phyloP scores from a whole-genome alignment of 2,888 invertebrate species.

The Epirrhoe tristata region DNA sequence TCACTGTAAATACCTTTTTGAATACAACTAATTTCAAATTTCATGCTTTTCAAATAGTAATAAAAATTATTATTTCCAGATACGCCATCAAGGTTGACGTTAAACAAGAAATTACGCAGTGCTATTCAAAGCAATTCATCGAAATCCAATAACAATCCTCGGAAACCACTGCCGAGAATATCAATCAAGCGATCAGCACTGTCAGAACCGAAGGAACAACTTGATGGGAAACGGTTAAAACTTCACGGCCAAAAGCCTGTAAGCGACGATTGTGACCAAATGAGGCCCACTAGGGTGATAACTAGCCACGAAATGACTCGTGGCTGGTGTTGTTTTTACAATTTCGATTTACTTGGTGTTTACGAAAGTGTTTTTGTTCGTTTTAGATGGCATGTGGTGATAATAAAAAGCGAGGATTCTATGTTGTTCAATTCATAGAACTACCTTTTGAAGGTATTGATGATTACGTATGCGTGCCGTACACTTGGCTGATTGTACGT shows the following conservation, averaged over 20 bases:
- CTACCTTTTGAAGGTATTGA: too few species aligned
- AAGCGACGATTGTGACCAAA: too few species aligned
- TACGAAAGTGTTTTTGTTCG: constrained; percentile 5
- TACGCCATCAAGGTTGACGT: constrained; percentile 1
- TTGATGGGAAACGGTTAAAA: constrained; percentile 1
- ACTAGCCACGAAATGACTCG: too few species aligned
- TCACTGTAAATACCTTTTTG: not conserved
- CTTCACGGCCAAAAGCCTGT: too few species aligned
- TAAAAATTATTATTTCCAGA: constrained; percentile 4
- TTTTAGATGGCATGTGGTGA: constrained; percentile 2
- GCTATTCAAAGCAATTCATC: constrained; percentile 3
- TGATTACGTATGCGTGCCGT: constrained; percentile 6
- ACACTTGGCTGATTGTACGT: not conserved
- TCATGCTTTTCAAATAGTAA: too few species aligned
- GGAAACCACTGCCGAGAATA: constrained; percentile 1
- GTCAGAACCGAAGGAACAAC: constrained; percentile 7
- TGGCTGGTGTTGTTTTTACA: too few species aligned
- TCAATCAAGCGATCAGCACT: constrained; percentile 8
- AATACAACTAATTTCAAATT: not conserved
- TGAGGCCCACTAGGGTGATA: too few species aligned
- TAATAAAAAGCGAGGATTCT: constrained; percentile 2
- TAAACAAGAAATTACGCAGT: constrained; percentile 9
- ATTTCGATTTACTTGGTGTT: too few species aligned
- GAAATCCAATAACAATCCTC: constrained; percentile 2
- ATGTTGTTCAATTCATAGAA: constrained; percentile 19